Evolutionary conservation across 2,797 vertebrate species (phyloP).

Genomic region (Lacerta agilis): DNA sequence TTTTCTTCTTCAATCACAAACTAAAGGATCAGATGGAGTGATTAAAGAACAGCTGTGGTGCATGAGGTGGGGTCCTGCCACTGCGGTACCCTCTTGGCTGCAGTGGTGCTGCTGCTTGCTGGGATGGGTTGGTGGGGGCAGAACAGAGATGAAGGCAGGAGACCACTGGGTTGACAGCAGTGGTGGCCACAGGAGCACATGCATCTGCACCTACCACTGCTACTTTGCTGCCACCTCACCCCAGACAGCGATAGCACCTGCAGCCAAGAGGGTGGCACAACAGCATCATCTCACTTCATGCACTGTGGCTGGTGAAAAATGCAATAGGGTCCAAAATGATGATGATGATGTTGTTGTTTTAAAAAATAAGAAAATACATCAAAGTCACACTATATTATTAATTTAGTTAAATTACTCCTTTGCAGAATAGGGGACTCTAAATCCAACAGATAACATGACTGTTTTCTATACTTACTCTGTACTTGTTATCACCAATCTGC

Average conservation of each 20-base stretch:
- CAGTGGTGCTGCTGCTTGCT: too few species aligned
- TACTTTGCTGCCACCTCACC: too few species aligned
- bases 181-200: too few species aligned
- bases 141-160: too few species aligned
- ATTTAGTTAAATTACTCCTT: conserved; percentile 12
- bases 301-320: background rate
- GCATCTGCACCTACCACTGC: too few species aligned
- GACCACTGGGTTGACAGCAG: too few species aligned
- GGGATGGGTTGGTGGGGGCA: too few species aligned
- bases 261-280: too few species aligned
- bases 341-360: background rate
- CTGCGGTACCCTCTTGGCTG: too few species aligned
- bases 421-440: background rate
- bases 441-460: conserved; percentile 10
- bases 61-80: too few species aligned
- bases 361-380: background rate
- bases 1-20: background rate
- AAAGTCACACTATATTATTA: background rate
- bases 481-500: conserved; percentile 99
- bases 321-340: background rate
- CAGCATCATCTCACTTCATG: background rate
- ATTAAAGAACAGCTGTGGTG: too few species aligned
- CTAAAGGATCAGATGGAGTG: background rate
- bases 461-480: conserved; percentile 87
- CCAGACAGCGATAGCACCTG: too few species aligned